Evolutionary conservation across 2,113 vertebrate genomes (phyloP).

Genomic region (Ibidorhyncha struthersii): DNA sequence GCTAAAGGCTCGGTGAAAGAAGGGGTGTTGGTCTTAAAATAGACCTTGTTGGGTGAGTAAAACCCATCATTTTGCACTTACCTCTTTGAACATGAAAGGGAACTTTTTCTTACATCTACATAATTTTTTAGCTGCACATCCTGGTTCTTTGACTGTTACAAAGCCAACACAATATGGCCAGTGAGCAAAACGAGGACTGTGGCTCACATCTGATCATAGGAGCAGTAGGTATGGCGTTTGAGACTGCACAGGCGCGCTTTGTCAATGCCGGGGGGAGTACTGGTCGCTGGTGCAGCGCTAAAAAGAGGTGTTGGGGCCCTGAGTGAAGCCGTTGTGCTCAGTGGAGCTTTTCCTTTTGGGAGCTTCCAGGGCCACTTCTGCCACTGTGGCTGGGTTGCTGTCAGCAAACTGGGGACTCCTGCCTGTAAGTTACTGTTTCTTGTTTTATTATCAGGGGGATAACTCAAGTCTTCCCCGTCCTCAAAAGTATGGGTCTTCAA

Average conservation of each 20-base stretch:
- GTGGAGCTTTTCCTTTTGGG: not conserved
- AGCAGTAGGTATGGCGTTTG: not conserved
- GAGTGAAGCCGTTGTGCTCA: not conserved
- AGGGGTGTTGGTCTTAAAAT: not conserved
- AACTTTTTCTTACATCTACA: not conserved
- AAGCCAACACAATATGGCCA: not conserved
- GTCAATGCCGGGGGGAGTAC: rapidly evolving
- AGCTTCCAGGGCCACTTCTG: too few relatives aligned
- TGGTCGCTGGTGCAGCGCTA: not conserved
- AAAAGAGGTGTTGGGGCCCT: not conserved
- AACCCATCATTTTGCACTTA: not conserved
- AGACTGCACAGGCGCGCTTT: not conserved
- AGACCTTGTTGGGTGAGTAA: not conserved
- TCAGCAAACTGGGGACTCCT: not conserved
- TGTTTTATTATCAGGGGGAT: not conserved
- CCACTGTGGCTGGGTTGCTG: too few relatives aligned
- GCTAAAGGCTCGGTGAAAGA: not conserved
- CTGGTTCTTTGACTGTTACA: not conserved
- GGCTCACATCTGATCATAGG: not conserved
- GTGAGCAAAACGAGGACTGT: rapidly evolving
- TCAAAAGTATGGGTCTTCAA: rapidly evolving
- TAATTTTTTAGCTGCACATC: not conserved
- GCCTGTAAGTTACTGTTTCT: not conserved
- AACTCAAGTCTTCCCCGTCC: not conserved
- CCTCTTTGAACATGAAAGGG: not conserved